Conservation (phyloP, 2,797 vertebrate species). For the Momotus momota region DNA sequence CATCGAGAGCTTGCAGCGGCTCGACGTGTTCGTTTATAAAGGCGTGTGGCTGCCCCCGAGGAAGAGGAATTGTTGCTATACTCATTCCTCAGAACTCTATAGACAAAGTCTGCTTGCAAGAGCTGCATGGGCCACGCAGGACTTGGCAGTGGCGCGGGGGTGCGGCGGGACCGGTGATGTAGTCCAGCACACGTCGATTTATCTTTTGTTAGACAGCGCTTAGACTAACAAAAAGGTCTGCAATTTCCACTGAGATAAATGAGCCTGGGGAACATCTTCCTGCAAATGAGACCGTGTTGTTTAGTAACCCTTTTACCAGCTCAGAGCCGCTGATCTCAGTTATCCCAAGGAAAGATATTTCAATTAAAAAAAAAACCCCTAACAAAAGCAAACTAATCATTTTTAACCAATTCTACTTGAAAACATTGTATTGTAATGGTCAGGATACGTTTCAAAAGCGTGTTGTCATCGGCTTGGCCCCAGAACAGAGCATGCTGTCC, state of each 20-base stretch:
- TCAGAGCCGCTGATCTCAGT: neutral
- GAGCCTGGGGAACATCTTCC: neutral
- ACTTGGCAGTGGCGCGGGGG: neutral
- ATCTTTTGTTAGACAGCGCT: slow-evolving; percentile 8
- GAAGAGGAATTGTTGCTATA: neutral
- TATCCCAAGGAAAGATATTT: neutral
- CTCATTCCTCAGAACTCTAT: neutral
- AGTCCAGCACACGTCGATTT: neutral
- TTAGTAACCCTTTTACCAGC: neutral
- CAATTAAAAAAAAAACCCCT: neutral
- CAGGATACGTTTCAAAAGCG: neutral
- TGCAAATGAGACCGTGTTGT: neutral
- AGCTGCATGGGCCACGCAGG: neutral
- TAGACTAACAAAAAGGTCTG: slow-evolving; percentile 29
- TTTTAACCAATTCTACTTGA: neutral
- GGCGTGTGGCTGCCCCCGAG: neutral
- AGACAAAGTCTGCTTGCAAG: neutral
- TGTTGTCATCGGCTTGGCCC: neutral
- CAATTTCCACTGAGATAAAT: slow-evolving; percentile 4
- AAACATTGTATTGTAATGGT: neutral
- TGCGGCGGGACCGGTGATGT: neutral
- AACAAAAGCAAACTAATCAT: neutral
- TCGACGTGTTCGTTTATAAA: neutral
- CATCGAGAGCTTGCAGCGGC: neutral
- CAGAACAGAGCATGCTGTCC: neutral